Percentiles rank a stretch among this genome's conserved stretches.
These are phyloP conservation scores for Brassicogethes aeneus DNA, from an alignment of 2,888 invertebrate species.

Conservation along the genomic window DNA sequence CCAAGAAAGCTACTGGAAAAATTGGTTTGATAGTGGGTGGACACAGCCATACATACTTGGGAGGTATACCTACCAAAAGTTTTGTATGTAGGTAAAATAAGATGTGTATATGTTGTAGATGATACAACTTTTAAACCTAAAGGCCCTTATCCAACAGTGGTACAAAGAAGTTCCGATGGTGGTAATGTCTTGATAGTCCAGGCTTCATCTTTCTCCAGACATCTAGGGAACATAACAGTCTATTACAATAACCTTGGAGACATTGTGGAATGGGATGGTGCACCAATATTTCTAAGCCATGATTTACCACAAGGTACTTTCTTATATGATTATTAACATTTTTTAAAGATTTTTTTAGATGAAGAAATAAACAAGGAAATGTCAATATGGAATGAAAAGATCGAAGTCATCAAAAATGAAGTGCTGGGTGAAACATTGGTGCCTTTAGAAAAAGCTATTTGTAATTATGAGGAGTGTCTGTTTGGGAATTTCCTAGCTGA, in stretches of 20 bases:
- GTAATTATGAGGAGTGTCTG: constrained; percentile 58
- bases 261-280: constrained; percentile 54
- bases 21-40: constrained; percentile 82
- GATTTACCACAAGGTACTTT: constrained; percentile 17
- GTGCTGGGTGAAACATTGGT: constrained; percentile 46
- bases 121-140: constrained; percentile 46
- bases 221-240: constrained; percentile 68
- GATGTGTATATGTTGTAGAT: constrained; percentile 16
- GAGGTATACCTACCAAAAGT: constrained; percentile 21
- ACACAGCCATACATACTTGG: constrained; percentile 72
- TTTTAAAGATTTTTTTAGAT: constrained; percentile 41
- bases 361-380: constrained; percentile 49
- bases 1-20: constrained; percentile 52
- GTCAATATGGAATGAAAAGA: constrained; percentile 48
- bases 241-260: constrained; percentile 60
- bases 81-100: neutral
- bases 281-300: constrained; percentile 50
- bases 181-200: constrained; percentile 59
- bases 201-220: constrained; percentile 63
- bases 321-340: constrained; percentile 6
- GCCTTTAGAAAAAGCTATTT: constrained; percentile 44
- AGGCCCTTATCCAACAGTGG: constrained; percentile 64
- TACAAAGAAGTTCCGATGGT: constrained; percentile 45
- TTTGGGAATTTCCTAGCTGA: constrained; percentile 67
- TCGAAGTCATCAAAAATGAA: constrained; percentile 47